These are phyloP conservation scores for Thysanoteuthis rhombus DNA, from an alignment of 2,888 invertebrate species.

Conservation along the genomic window DNA sequence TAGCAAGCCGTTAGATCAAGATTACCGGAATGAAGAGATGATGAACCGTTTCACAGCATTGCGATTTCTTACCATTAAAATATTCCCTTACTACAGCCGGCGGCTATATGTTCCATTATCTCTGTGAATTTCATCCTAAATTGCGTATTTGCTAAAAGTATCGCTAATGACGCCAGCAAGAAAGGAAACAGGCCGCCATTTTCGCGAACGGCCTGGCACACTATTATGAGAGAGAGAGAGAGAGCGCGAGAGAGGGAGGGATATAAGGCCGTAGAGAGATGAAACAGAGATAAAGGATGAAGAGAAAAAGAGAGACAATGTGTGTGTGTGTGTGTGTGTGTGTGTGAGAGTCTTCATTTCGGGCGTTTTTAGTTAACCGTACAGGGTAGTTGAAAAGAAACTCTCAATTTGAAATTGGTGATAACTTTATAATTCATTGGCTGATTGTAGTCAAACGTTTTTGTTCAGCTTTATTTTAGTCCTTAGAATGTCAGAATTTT, in stretches of 20 bases:
- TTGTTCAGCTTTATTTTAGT: too few species aligned
- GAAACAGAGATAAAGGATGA: too few species aligned
- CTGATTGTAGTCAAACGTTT: too few species aligned
- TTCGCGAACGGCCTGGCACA: too few species aligned
- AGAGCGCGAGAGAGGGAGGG: not conserved
- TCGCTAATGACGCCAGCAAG: not conserved
- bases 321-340: not conserved
- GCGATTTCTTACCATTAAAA: not conserved
- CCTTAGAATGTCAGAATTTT: too few species aligned
- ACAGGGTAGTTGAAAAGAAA: too few species aligned
- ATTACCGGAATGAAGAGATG: not conserved
- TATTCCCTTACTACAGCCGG: not conserved
- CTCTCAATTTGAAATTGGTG: too few species aligned
- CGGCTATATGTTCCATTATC: slow-evolving; percentile 12
- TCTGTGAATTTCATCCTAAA: not conserved
- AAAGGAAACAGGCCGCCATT: not conserved
- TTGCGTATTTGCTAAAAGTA: not conserved
- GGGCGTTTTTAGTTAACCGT: too few species aligned
- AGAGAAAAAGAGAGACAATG: not conserved
- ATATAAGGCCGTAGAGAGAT: not conserved
- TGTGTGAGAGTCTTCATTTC: too few species aligned
- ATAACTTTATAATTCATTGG: too few species aligned
- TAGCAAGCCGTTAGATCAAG: not conserved
- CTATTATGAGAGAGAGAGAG: not conserved
- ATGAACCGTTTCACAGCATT: not conserved